Base-by-base conservation (phyloP, 2,888 invertebrate species). In the Dryadula phaetusa region DNA sequence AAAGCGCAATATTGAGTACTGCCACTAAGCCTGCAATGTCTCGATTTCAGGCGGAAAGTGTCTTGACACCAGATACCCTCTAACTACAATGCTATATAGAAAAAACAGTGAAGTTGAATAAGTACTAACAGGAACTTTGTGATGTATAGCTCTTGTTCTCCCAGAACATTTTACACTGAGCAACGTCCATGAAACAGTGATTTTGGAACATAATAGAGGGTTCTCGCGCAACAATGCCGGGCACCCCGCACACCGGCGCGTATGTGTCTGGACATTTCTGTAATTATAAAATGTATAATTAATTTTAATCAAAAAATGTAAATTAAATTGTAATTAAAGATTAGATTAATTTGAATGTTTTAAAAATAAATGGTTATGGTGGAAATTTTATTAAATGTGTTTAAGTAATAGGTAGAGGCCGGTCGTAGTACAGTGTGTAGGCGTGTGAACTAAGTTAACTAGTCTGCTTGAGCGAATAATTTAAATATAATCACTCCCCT, bases 161-260 rank as follows among this genome's bases (percentile, higher is more conserved):
- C 82, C 83, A 83, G 22, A 68, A 74, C 86, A 87, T 84, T 74
- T 88, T 90, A 73, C 91, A 91, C 70, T 91, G 90, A 0, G 91
- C 91, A 0, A 83, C 79, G 58, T 92, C 91, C 91, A 92, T 90
- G 73, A 76, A 89, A 74, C 91, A 92, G 73, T 92, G 91, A 77
- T 91, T 91, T 68, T 84, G 77, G 72, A 90, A 91, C 82, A 88
- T 84, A 4, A 90, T 72, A 0, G 83, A 78, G 0, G 91, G 91
- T 62, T 88, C 88, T 2, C 86, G 73, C 0, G 87, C 83, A 0
- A 74, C 60, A 0, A 77, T 72, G 0, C 89, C 89, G 0, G 89
- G 84, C 1, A 80, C 77, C 0, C 87, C 91, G 58, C 91, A 91
- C 0, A 91, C 89, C 0, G 91, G 91, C 0, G 84, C 82, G 70